phyloP scores from a whole-genome alignment of 2,797 vertebrate genomes.

The Dicrostonyx torquatus region DNA sequence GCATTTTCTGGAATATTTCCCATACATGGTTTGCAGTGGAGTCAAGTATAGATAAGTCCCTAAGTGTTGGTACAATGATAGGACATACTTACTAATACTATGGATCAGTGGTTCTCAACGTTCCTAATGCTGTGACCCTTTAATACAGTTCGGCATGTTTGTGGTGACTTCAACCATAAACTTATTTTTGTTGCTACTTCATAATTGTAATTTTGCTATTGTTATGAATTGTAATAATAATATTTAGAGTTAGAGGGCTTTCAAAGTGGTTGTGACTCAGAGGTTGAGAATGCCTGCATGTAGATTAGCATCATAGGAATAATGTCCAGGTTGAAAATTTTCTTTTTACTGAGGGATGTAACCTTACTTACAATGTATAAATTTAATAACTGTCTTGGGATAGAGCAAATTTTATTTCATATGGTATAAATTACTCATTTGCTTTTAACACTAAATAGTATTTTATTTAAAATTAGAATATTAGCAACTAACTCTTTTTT shows the following conservation, averaged over 20 bases:
- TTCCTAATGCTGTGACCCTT: not conserved
- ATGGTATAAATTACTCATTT: conserved; percentile 49
- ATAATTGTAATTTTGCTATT: not conserved
- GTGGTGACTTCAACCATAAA: not conserved
- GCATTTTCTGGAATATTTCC: conserved; percentile 22
- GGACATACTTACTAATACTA: conserved; percentile 39
- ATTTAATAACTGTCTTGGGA: conserved; percentile 46
- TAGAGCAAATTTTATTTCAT: not conserved
- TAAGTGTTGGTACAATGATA: conserved; percentile 41
- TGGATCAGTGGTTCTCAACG: not conserved
- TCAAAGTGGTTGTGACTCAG: not conserved
- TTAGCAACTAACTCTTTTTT: conserved; percentile 47
- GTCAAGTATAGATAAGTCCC: not conserved
- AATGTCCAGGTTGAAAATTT: not conserved
- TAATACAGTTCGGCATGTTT: not conserved
- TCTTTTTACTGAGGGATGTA: conserved; percentile 16
- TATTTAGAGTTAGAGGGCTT: not conserved
- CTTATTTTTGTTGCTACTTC: not conserved
- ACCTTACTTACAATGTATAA: conserved; percentile 39
- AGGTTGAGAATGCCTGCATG: not conserved
- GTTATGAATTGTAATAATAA: not conserved
- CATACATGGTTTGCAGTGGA: not conserved
- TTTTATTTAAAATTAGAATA: conserved; percentile 51
- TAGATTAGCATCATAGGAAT: conserved; percentile 38
- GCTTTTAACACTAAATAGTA: conserved; percentile 25